Conservation (phyloP, 2,797 vertebrate species). For the Oryzias dopingdopingensis region DNA sequence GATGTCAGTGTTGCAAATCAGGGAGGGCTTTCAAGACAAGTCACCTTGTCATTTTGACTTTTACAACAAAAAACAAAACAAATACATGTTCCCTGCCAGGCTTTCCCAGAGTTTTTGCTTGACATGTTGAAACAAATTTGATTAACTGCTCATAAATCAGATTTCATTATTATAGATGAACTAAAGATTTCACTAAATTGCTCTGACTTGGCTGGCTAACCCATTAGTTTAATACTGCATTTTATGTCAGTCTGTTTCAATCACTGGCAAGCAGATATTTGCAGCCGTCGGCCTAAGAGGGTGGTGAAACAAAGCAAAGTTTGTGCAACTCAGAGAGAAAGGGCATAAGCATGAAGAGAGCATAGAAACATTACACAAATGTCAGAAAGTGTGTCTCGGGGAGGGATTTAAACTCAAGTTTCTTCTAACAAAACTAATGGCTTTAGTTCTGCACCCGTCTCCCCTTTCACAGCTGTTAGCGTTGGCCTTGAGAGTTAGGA, state of each 20-base stretch:
- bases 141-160: background rate
- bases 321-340: constrained; percentile 51
- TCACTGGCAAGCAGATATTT: constrained; percentile 49
- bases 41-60: constrained; percentile 9
- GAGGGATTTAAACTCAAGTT: constrained; percentile 1
- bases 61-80: constrained; percentile 3
- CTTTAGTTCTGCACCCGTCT: constrained; percentile 18
- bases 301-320: constrained; percentile 64
- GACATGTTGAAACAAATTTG: background rate
- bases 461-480: constrained; percentile 48
- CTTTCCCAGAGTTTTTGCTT: too few relatives aligned
- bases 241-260: constrained; percentile 28
- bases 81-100: background rate
- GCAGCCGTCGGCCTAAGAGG: constrained; percentile 67
- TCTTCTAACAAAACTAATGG: constrained; percentile 20
- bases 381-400: background rate
- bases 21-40: constrained; percentile 12
- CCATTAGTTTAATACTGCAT: constrained; percentile 19
- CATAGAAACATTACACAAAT: constrained; percentile 25
- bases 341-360: constrained; percentile 27
- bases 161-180: constrained; percentile 30
- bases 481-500: constrained; percentile 57
- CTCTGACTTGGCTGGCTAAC: constrained; percentile 33
- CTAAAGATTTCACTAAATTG: constrained; percentile 32
- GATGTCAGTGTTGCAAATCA: constrained; percentile 4